Evolutionary conservation across 1,140 invertebrate genomes (phyloP).

Genomic region (Daktulosphaira vitifoliae): DNA sequence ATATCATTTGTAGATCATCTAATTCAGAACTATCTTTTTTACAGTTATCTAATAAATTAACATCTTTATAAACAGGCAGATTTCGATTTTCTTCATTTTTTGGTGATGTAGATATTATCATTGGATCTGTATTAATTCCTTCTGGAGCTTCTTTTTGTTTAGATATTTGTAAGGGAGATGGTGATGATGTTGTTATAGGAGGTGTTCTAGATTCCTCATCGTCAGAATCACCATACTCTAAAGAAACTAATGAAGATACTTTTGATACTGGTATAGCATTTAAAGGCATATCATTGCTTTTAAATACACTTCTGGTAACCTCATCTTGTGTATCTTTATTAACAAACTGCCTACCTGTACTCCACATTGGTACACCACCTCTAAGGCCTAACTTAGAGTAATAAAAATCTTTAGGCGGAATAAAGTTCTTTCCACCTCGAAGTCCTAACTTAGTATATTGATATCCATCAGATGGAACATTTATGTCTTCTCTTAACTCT

Average conservation of each 20-base stretch:
- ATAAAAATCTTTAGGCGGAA: slow-evolving; percentile 39
- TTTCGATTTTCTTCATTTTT: slow-evolving; percentile 37
- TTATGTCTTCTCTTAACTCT: slow-evolving; percentile 23
- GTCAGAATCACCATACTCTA: slow-evolving; percentile 56
- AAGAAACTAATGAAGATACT: slow-evolving; percentile 51
- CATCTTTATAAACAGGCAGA: slow-evolving; percentile 40
- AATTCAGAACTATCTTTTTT: slow-evolving; percentile 37
- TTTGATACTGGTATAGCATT: slow-evolving; percentile 40
- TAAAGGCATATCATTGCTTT: slow-evolving; percentile 33
- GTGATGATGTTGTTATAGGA: not conserved
- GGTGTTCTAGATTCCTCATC: slow-evolving; percentile 46
- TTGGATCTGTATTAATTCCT: slow-evolving; percentile 24
- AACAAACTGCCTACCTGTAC: slow-evolving; percentile 38
- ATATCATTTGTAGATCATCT: slow-evolving; percentile 37
- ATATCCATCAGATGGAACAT: slow-evolving; percentile 23
- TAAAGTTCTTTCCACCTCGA: slow-evolving; percentile 8
- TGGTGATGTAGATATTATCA: slow-evolving; percentile 17
- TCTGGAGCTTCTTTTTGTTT: slow-evolving; percentile 29
- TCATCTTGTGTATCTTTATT: slow-evolving; percentile 29
- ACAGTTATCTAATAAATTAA: slow-evolving; percentile 39
- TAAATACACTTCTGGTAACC: slow-evolving; percentile 24
- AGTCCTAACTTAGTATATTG: slow-evolving; percentile 24
- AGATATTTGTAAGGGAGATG: slow-evolving; percentile 13
- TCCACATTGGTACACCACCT: slow-evolving; percentile 65
- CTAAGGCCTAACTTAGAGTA: slow-evolving; percentile 53